Percentiles rank a stretch among this genome's conserved stretches.
Evolutionary conservation across 2,113 vertebrate genomes (phyloP).

Genomic region (Dendrocopos noguchii): DNA sequence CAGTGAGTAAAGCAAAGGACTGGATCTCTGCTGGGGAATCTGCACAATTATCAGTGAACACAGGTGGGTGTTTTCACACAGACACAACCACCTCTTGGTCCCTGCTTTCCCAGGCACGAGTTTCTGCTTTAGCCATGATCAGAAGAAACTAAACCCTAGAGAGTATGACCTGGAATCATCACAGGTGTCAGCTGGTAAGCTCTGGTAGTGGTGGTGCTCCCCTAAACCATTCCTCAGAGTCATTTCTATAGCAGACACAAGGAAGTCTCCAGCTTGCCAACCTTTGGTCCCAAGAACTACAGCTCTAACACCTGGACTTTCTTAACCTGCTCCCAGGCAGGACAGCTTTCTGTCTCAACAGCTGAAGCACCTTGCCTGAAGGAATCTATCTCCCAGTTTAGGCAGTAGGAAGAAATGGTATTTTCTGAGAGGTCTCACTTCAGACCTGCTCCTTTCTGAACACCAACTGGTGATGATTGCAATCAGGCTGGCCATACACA

Average conservation of each 20-base stretch:
- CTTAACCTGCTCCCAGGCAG: neutral
- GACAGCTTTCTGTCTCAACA: neutral
- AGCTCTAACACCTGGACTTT: neutral
- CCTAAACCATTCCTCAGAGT: neutral
- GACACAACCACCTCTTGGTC: neutral
- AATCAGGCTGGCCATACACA: neutral
- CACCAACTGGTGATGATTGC: neutral
- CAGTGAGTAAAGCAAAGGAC: neutral
- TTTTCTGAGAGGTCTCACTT: neutral
- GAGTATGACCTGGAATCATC: neutral
- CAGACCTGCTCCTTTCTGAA: neutral
- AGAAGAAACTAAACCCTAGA: neutral
- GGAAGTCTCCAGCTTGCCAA: neutral
- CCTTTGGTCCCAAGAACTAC: neutral
- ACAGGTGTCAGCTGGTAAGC: neutral
- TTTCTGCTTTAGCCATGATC: neutral
- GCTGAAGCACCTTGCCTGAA: neutral
- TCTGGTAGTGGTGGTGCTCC: neutral
- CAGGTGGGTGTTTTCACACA: fast-evolving
- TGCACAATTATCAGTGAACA: neutral
- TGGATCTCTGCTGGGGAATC: neutral
- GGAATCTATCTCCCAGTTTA: neutral
- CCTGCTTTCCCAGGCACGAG: neutral
- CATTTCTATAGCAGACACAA: neutral
- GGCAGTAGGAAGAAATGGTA: neutral